Evolutionary conservation across 1,140 invertebrate genomes (phyloP).

Genomic region (Anoplophora glabripennis): DNA sequence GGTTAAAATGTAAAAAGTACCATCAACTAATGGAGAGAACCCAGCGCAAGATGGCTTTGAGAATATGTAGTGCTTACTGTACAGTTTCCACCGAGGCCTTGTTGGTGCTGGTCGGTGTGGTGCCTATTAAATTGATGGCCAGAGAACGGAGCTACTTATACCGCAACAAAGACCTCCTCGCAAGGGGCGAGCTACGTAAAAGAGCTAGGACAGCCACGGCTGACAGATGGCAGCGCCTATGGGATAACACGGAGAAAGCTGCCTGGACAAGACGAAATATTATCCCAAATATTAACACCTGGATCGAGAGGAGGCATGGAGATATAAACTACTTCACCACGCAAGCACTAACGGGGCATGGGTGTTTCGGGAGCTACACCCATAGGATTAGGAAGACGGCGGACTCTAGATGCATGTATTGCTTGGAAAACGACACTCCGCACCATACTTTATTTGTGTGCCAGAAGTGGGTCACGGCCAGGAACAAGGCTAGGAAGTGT

Average conservation of each 20-base stretch:
- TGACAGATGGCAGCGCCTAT: neutral
- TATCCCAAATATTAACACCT: neutral
- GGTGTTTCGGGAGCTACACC: conserved; percentile 42
- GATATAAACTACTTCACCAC: neutral
- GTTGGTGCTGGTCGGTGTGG: conserved; percentile 6
- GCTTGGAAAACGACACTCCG: conserved; percentile 25
- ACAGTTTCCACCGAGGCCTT: conserved; percentile 7
- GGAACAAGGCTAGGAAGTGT: neutral
- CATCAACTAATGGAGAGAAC: neutral
- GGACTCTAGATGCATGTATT: conserved; percentile 18
- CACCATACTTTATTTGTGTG: conserved; percentile 39
- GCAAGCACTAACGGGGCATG: conserved; percentile 28
- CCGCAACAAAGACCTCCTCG: neutral
- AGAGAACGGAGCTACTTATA: neutral
- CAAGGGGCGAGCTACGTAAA: neutral
- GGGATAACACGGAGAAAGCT: neutral
- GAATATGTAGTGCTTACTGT: conserved; percentile 12
- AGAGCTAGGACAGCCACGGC: neutral
- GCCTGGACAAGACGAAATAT: neutral
- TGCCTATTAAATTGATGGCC: conserved; percentile 4
- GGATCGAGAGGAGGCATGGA: neutral
- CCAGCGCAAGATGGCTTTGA: conserved; percentile 9
- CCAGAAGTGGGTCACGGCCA: conserved; percentile 19
- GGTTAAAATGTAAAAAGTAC: neutral
- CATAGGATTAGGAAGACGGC: conserved; percentile 28